Evolutionary conservation across 2,888 invertebrate genomes (phyloP).

Genomic region (Chydorus sphaericus): DNA sequence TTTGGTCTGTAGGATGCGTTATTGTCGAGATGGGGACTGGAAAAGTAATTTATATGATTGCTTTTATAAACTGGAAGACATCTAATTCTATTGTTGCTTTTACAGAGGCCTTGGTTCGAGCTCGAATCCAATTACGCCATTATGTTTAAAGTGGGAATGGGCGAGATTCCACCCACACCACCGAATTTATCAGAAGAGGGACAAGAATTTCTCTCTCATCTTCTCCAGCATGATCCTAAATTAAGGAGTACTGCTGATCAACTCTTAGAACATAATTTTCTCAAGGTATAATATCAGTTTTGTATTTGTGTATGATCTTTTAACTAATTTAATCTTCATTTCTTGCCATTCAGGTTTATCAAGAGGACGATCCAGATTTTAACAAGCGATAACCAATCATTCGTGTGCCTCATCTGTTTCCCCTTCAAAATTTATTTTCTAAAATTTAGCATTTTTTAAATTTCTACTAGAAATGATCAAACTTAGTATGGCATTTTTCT

Average conservation of each 20-base stretch:
- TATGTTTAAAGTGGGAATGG: slow-evolving; percentile 91
- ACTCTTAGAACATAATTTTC: slow-evolving; percentile 58
- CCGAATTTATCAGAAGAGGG: slow-evolving; percentile 65
- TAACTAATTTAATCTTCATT: not conserved
- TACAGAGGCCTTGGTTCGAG: slow-evolving; percentile 78
- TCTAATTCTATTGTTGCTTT: slow-evolving; percentile 18
- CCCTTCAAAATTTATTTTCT: no score
- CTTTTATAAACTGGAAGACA: no score
- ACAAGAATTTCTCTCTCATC: slow-evolving; percentile 56
- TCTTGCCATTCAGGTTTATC: not conserved
- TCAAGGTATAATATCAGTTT: slow-evolving; percentile 29
- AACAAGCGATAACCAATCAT: no score
- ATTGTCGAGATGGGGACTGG: slow-evolving; percentile 91
- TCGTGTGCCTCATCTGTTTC: no score
- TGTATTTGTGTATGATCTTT: not conserved
- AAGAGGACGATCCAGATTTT: not conserved
- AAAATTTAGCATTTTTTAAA: no score
- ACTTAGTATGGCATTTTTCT: no score
- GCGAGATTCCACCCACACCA: slow-evolving; percentile 63
- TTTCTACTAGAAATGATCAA: no score
- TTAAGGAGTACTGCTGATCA: slow-evolving; percentile 51
- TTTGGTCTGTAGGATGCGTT: slow-evolving; percentile 92
- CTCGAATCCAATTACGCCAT: slow-evolving; percentile 87
- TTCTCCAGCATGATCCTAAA: slow-evolving; percentile 69
- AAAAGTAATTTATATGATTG: slow-evolving; percentile 40